These are phyloP conservation scores for Pollenia amentaria DNA, from an alignment of 2,888 invertebrate genomes.

Conservation along the genomic window DNA sequence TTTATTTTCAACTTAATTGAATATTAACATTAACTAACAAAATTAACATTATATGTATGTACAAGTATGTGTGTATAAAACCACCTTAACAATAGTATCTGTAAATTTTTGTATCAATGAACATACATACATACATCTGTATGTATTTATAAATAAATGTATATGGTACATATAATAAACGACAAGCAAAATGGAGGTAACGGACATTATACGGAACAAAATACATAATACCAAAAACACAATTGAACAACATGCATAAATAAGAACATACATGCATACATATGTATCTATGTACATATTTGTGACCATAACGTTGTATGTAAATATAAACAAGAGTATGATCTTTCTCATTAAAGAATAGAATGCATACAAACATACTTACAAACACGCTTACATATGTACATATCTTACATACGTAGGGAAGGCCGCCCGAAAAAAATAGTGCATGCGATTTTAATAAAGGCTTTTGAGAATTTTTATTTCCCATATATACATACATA, in stretches of 20 bases:
- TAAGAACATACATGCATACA: neutral
- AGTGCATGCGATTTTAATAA: no score
- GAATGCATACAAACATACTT: neutral
- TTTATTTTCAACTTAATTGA: constrained; percentile 59
- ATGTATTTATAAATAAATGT: neutral
- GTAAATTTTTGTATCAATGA: neutral
- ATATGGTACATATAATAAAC: neutral
- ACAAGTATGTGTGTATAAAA: neutral
- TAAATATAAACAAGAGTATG: no score
- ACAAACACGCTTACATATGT: no score
- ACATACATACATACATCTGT: neutral
- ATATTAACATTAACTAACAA: constrained; percentile 62
- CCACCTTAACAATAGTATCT: neutral
- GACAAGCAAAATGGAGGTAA: constrained; percentile 6
- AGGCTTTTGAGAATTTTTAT: no score
- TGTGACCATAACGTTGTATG: no score
- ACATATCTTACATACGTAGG: no score
- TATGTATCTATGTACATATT: neutral
- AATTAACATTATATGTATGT: constrained; percentile 11
- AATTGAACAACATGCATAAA: no score
- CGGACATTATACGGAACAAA: constrained; percentile 14
- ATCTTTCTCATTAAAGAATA: no score
- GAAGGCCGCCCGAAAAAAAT: no score
- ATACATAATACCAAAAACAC: constrained; percentile 1
- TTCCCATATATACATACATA: neutral